Evolutionary conservation across 2,888 invertebrate genomes (phyloP), one percentile per base, ranked within the genome.

Genomic region (Sylvicola cinctus): DNA sequence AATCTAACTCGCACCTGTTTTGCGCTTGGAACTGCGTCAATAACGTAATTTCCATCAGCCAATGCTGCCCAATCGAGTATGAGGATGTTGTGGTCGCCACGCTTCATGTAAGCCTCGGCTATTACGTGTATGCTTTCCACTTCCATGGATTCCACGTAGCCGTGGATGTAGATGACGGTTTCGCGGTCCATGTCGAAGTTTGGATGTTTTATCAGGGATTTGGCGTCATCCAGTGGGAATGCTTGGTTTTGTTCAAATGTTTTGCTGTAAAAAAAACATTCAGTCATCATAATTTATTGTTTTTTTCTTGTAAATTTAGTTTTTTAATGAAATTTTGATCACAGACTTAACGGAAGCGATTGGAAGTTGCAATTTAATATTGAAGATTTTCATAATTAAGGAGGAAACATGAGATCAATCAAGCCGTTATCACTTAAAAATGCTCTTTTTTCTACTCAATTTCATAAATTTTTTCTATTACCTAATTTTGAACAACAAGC

Each of bases 161-260:
- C 70, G 46, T 69, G 70, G 20, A 67, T 50, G 49, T 70, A 70
- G 2, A 70, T 43, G 3, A 68, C 62, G 1, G 68, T 68, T 11
- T 62, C 61, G 35, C 55, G 60, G 26, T 49, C 49, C 39, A 50
- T 58, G 37, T 65, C 57, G 40, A 52, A 50, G 37, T 49, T 44
- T 20, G 45, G 40, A 38, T 51, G 47, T 11, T 45, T 42, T 14
- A 52, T 36, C 10, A 55, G 37, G 11, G 41, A 43, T 27, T 45
- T 38, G 3, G 43, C 48, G 33, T 55, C 47, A 27, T 47, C 37
- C 14, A 55, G 35, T 35, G 47, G 47, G 32, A 47, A 55, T 20
- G 48, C 47, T 31, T 43, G 43, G 33, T 46, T 44, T 38, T 55
- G 51, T 3, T 45, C 44, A 32, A 49, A 50, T 14, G 43, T 49